phyloP scores from a whole-genome alignment of 2,113 vertebrate genomes.

The Gallinago media region DNA sequence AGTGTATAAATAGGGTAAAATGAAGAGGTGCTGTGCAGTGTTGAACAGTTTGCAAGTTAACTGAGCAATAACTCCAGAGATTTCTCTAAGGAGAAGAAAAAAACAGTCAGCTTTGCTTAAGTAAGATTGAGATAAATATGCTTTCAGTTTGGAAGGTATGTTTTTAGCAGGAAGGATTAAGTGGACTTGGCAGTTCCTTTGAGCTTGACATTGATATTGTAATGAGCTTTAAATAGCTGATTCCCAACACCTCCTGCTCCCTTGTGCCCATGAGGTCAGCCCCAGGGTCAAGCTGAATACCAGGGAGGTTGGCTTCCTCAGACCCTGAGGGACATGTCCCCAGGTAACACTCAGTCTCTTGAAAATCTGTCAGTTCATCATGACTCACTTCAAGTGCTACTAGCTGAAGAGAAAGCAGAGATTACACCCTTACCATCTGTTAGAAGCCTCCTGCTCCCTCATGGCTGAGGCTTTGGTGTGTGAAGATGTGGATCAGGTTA shows the following conservation, averaged over 20 bases:
- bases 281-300: background rate
- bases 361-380: background rate
- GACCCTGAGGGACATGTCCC: background rate
- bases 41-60: background rate
- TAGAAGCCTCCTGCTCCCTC: background rate
- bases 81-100: background rate
- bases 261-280: background rate
- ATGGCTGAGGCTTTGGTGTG: background rate
- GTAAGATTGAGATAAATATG: background rate
- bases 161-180: conserved; percentile 19
- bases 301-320: background rate
- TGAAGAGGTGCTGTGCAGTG: background rate
- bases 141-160: background rate
- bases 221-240: conserved; percentile 43
- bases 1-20: background rate
- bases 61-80: background rate
- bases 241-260: background rate
- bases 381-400: background rate
- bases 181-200: conserved; percentile 5
- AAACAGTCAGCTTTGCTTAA: background rate
- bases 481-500: background rate
- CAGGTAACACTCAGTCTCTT: background rate
- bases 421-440: background rate
- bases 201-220: conserved; percentile 33
- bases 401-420: background rate